A percentile compares a stretch with the other conserved stretches of the same genome.
Conservation (phyloP, 2,797 vertebrate species). For the Amblyopsis hoosieri region DNA sequence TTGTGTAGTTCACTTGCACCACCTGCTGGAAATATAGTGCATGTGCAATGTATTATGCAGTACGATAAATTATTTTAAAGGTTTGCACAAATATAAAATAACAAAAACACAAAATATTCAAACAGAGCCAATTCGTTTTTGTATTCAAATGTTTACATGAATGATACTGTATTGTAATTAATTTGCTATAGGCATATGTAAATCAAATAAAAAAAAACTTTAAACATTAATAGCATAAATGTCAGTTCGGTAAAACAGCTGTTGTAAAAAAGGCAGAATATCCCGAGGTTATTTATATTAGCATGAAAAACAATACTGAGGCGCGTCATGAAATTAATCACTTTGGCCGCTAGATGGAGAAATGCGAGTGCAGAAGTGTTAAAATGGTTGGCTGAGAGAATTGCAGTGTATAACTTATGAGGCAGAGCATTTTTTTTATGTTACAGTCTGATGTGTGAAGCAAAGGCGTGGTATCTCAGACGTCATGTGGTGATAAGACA, state of each 20-base stretch:
- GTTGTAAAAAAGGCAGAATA: not conserved
- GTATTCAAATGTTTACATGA: too few relatives aligned
- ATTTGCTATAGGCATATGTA: too few relatives aligned
- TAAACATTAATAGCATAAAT: not conserved
- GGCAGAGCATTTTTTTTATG: not conserved
- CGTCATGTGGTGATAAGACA: constrained; percentile 53
- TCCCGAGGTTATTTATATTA: constrained; percentile 21
- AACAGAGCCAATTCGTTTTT: too few relatives aligned
- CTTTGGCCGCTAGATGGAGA: constrained; percentile 59
- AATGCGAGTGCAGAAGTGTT: constrained; percentile 12
- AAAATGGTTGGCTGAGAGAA: constrained; percentile 14
- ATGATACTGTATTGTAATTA: too few relatives aligned
- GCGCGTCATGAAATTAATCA: not conserved
- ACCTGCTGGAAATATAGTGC: constrained; percentile 33
- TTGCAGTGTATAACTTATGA: not conserved
- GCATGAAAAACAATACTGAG: not conserved
- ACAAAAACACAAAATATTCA: too few relatives aligned
- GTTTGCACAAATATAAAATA: too few relatives aligned
- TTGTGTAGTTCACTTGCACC: constrained; percentile 29
- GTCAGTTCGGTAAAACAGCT: not conserved
- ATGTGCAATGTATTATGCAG: constrained; percentile 41
- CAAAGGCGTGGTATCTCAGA: constrained; percentile 6
- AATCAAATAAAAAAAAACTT: too few relatives aligned
- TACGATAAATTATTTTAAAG: too few relatives aligned
- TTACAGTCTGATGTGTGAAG: not conserved